Conservation (phyloP, 2,797 vertebrate genomes). For the Platalea minor region DNA sequence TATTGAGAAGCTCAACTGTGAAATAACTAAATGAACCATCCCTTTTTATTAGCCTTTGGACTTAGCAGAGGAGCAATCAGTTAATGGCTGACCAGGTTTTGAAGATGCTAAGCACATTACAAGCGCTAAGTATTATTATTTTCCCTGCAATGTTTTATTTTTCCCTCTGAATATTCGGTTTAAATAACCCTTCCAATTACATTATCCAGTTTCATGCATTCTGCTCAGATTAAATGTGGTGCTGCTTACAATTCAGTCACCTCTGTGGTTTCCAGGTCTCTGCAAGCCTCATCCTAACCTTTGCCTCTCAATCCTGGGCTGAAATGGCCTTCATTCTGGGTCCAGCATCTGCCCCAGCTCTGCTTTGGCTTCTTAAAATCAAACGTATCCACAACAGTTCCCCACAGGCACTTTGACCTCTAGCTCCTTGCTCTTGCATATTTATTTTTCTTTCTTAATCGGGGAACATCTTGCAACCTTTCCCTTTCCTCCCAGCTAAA, state of each 20-base stretch:
- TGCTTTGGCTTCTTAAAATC: neutral
- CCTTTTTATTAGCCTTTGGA: constrained; percentile 64
- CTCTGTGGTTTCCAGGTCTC: neutral
- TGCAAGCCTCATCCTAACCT: neutral
- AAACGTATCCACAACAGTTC: neutral
- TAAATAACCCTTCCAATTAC: constrained; percentile 56
- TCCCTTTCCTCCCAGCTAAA: constrained; percentile 6
- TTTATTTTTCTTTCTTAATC: constrained; percentile 10
- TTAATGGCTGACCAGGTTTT: constrained; percentile 62
- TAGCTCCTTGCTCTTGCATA: neutral
- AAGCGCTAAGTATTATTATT: constrained; percentile 58
- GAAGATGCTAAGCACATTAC: constrained; percentile 51
- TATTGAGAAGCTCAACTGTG: constrained; percentile 63
- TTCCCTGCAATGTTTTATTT: constrained; percentile 47
- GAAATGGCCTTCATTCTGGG: neutral
- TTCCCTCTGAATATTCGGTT: constrained; percentile 44
- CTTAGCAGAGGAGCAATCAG: constrained; percentile 47
- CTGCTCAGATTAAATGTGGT: neutral
- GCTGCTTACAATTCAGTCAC: constrained; percentile 5
- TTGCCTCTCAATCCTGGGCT: neutral
- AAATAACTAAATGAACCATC: constrained; percentile 62
- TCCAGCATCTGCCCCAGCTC: neutral
- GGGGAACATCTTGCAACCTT: neutral
- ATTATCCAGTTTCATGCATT: neutral
- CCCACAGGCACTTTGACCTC: neutral